Base-by-base conservation (phyloP, 2,797 vertebrate species). In the Astyanax mexicanus region DNA sequence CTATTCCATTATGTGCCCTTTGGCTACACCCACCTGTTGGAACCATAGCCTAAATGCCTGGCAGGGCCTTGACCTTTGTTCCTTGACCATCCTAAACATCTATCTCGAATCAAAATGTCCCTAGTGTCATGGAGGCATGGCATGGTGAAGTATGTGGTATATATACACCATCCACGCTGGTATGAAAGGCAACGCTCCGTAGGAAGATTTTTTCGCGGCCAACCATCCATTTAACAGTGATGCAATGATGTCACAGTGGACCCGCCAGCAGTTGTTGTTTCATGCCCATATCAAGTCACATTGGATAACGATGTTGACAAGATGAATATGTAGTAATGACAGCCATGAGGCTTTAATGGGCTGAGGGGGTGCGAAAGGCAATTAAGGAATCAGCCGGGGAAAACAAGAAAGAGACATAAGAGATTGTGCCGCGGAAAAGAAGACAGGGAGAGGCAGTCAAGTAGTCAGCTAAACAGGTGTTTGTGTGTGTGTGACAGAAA, bases 301-400 rank as follows among this genome's bases (percentile, higher is more conserved):
- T 64, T 77, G 78, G 79, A 84, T 83, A 84, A 80, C 40, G 32
- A 72, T 77, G 78, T 83, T 84, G 81, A 73, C 78, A 60, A 76
- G 76, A 86, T 85, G 79, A 82, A 89, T 82, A 81, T 74, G 82
- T 86, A 84, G 86, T 87, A 81, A 82, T 74, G 77, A 81, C 55
- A 72, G 68, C 61, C 49, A 42, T 61, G 54, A 77, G 77, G 62
- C 81, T 77, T 85, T 80, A 76, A 83, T 75, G 73, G 69, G 75
- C 82, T 70, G 81, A 55, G 27, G 57, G 37, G 15, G 42, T 71
- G 10, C 54, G 78, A 71, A 80, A 84, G 80, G 80, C 55, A 70
- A 72, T 74, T 51, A 66, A 62, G 74, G n/a, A 74, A 69, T 80
- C 76, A 67, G 75, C 68, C 60, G 29, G 78, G 68, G 47, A 79